These are phyloP conservation scores for Heliconius charithonia DNA, from an alignment of 2,888 invertebrate genomes.

Conservation along the genomic window DNA sequence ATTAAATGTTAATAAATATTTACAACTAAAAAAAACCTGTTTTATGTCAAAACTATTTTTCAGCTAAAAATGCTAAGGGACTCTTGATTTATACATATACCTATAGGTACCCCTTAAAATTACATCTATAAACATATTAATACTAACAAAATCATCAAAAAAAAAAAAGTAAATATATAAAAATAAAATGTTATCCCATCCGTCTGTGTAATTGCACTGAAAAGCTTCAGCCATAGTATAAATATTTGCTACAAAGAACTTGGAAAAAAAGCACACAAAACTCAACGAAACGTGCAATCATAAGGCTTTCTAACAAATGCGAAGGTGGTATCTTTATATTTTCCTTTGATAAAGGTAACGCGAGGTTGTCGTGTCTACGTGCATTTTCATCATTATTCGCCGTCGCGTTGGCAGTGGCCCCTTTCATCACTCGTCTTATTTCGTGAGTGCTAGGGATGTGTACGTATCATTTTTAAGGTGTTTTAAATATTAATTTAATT, in stretches of 20 bases:
- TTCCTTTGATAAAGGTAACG: slow-evolving; percentile 30
- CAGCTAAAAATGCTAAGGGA: too few species aligned
- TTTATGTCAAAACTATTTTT: too few species aligned
- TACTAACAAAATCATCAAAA: too few species aligned
- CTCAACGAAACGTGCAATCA: slow-evolving; percentile 33
- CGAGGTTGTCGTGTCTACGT: slow-evolving; percentile 44
- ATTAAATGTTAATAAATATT: too few species aligned
- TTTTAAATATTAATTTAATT: background rate
- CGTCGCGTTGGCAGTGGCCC: slow-evolving; percentile 27
- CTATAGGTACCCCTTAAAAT: too few species aligned
- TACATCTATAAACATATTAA: too few species aligned
- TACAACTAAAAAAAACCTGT: too few species aligned
- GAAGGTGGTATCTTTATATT: slow-evolving; percentile 17
- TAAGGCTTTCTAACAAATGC: slow-evolving; percentile 12
- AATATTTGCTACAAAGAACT: slow-evolving; percentile 20
- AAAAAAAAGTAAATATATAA: too few species aligned
- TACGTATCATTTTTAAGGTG: background rate
- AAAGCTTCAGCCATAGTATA: background rate
- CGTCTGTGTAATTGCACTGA: background rate
- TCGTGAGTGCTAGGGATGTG: slow-evolving; percentile 34
- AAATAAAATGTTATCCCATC: background rate
- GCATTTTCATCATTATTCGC: slow-evolving; percentile 43
- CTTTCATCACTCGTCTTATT: slow-evolving; percentile 41
- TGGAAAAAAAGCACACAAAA: slow-evolving; percentile 26
- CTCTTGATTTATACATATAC: too few species aligned